Base-by-base conservation (phyloP, 2,888 invertebrate genomes). In the Lithosia quadra region DNA sequence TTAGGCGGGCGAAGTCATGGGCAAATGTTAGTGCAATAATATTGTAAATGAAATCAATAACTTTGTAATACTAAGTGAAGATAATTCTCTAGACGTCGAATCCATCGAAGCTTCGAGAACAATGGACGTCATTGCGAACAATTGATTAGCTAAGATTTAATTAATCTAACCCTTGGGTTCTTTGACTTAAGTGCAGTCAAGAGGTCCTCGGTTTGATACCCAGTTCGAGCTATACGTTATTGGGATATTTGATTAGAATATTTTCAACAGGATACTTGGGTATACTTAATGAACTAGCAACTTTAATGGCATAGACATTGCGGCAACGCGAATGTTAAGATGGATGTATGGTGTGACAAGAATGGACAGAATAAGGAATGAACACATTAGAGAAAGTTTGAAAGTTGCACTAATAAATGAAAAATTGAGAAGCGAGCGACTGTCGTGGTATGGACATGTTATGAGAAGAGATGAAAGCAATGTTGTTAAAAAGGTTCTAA, bases 61-160 rank as follows among this genome's bases (percentile, higher is more conserved):
- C 43, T 43, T 43, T 18, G 18, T 43, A 7, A 43, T 18, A 43
- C 43, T 43, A 43, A 49, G 49, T 49, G 49, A 49, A 49, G 18
- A 49, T 18, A n/a, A n/a, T 18, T 9, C 49, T 49, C 49, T 18
- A 49, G 9, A 49, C 18, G 49, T 49, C 49, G 49, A 49, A 18
- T 49, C n/a, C 49, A 49, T 18, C 5, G 18, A 49, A n/a, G 9
- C n/a, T n/a, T 49, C 49, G 18, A 49, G 49, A 49, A 49, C 49
- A 49, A 49, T 49, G 18, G 49, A 11, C 15, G 55, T 56, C 55
- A 24, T 56, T 56, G 18, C 18, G 22, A 56, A 56, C 55, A 56
- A 56, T 56, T 56, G 55, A 56, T 49, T 49, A 18, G 49, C n/a
- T n/a, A n/a, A 49, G 49, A 49, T 49, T 49, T 49, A 49, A 49